A percentile compares a stretch with the other conserved stretches of the same genome.
These are phyloP conservation scores for Cheumatopsyche charites DNA, from an alignment of 1,140 invertebrate species.

Conservation along the genomic window DNA sequence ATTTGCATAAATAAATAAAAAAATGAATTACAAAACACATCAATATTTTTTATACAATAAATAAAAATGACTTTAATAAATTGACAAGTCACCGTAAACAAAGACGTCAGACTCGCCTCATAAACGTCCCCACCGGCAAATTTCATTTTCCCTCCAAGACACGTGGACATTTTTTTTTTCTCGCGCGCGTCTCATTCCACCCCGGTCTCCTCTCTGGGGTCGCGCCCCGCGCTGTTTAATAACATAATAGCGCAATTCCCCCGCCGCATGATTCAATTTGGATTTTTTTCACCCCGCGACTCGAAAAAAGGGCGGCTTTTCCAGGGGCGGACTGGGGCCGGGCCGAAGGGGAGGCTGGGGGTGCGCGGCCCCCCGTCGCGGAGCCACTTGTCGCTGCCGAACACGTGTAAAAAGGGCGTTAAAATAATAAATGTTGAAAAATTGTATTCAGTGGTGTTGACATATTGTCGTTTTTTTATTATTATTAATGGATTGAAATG, in stretches of 20 bases:
- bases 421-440: too few species aligned
- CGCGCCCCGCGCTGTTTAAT: constrained; percentile 64
- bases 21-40: too few species aligned
- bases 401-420: constrained; percentile 15
- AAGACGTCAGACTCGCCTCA: constrained; percentile 45
- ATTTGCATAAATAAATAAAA: too few species aligned
- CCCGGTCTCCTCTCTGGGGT: constrained; percentile 50
- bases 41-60: too few species aligned
- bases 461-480: too few species aligned
- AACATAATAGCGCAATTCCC: constrained; percentile 66
- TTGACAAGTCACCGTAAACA: constrained; percentile 45
- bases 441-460: too few species aligned
- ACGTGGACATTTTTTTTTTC: constrained; percentile 24
- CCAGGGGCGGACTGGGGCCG: not conserved
- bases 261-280: constrained; percentile 65
- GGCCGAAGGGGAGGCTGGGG: not conserved
- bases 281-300: constrained; percentile 58
- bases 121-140: not conserved
- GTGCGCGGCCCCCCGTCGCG: not conserved
- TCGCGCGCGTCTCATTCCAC: constrained; percentile 28
- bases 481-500: too few species aligned
- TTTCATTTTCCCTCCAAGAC: too few species aligned
- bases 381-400: constrained; percentile 6
- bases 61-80: too few species aligned
- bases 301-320: not conserved